Conservation (phyloP, 1,140 invertebrate species). For the Tetramorium alpestre region DNA sequence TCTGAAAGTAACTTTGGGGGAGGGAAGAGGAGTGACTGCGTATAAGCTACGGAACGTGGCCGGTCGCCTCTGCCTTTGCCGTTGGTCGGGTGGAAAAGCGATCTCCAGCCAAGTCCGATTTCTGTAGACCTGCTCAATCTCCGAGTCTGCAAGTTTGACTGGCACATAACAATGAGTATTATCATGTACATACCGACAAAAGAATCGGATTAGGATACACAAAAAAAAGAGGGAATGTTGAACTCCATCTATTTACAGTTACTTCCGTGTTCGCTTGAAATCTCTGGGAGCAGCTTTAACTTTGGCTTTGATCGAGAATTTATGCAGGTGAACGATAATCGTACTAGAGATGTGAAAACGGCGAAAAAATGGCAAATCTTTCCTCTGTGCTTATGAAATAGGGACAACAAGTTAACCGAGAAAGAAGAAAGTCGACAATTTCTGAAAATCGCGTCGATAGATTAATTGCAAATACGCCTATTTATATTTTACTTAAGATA, state of each 20-base stretch:
- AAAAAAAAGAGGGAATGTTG: conserved; percentile 12
- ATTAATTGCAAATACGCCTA: neutral
- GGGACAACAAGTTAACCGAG: neutral
- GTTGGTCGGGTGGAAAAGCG: conserved; percentile 29
- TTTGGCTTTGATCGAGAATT: conserved; percentile 35
- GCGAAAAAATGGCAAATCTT: neutral
- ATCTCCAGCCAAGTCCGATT: conserved; percentile 41
- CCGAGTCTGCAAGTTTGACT: conserved; percentile 60
- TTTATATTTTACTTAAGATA: neutral
- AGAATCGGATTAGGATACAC: neutral
- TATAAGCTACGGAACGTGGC: conserved; percentile 33
- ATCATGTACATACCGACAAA: conserved; percentile 50
- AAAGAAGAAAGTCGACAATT: neutral
- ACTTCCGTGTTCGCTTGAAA: neutral
- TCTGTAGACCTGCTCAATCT: conserved; percentile 53
- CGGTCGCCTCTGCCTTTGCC: conserved; percentile 38
- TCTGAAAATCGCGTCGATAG: neutral
- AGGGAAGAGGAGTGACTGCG: neutral
- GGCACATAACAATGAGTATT: conserved; percentile 58
- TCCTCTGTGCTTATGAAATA: neutral
- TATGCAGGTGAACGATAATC: neutral
- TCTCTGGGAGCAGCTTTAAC: conserved; percentile 37
- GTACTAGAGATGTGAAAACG: conserved; percentile 8
- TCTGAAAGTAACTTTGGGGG: conserved; percentile 50
- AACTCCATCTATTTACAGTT: conserved; percentile 29